phyloP scores from a whole-genome alignment of 1,140 invertebrate species.

The Apolygus lucorum region DNA sequence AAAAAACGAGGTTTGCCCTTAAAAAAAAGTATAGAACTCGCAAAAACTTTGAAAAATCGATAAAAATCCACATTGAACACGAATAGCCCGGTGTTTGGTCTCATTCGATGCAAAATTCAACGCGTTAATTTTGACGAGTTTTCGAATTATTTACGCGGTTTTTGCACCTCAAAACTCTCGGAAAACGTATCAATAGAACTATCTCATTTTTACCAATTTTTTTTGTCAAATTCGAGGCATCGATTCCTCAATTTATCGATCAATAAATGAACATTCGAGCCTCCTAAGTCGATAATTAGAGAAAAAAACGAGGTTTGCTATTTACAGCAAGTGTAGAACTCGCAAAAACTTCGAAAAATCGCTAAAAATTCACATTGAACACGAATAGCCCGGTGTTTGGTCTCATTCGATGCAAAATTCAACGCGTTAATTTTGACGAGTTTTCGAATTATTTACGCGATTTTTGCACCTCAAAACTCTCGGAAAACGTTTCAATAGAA shows the following conservation, averaged over 20 bases:
- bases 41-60: neutral
- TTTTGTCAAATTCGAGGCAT: neutral
- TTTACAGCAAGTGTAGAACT: neutral
- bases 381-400: too few relatives aligned
- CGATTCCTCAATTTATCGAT: neutral
- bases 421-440: too few relatives aligned
- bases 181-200: neutral
- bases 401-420: too few relatives aligned
- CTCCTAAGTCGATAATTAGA: neutral
- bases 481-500: neutral
- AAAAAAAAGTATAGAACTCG: neutral
- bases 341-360: neutral
- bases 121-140: too few relatives aligned
- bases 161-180: neutral
- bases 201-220: neutral
- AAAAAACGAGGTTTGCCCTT: neutral
- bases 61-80: too few relatives aligned
- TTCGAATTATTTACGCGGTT: neutral
- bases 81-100: too few relatives aligned
- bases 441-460: neutral
- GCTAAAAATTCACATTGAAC: too few relatives aligned
- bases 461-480: neutral
- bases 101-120: too few relatives aligned
- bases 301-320: neutral
- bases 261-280: neutral